Conservation (phyloP, 2,888 invertebrate genomes). For the Zaprionus bogoriensis region DNA sequence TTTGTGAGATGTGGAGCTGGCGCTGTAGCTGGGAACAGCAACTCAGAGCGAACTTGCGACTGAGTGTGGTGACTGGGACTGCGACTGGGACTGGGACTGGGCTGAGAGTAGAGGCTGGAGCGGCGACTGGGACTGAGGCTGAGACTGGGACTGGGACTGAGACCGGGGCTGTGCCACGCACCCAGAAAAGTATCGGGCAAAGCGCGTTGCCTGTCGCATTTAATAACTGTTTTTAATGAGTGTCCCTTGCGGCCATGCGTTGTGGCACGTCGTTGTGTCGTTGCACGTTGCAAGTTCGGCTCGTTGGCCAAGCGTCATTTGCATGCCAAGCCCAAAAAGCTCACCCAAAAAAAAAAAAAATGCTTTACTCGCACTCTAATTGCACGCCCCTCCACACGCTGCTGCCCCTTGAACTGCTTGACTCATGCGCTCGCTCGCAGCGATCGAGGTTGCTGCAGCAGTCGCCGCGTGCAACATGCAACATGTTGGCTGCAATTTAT, state of each 20-base stretch:
- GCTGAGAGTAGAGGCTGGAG: background rate
- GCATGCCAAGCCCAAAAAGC: conserved; percentile 52
- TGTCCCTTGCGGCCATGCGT: conserved; percentile 70
- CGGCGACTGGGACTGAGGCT: conserved; percentile 4
- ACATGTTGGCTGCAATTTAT: conserved; percentile 77
- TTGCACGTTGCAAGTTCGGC: too few relatives aligned
- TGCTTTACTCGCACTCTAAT: conserved; percentile 62
- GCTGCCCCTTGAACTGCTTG: conserved; percentile 27
- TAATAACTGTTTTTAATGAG: conserved; percentile 78
- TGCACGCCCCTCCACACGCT: conserved; percentile 59
- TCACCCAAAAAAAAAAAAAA: conserved; percentile 35
- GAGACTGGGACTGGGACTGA: conserved; percentile 25
- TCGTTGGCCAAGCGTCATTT: too few relatives aligned
- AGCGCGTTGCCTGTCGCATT: conserved; percentile 76
- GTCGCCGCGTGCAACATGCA: conserved; percentile 67
- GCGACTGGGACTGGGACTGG: background rate
- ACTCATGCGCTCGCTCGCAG: conserved; percentile 62
- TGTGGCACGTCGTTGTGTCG: conserved; percentile 32
- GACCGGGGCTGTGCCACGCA: conserved; percentile 54
- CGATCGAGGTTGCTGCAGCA: conserved; percentile 58
- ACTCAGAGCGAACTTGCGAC: too few relatives aligned
- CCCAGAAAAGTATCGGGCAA: conserved; percentile 53
- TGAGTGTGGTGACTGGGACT: background rate
- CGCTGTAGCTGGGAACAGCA: background rate
- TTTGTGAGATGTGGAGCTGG: conserved; percentile 38